Evolutionary conservation across 2,888 invertebrate species (phyloP), one percentile per base, ranked within the genome.

Genomic region (Cylindroiulus punctatus): DNA sequence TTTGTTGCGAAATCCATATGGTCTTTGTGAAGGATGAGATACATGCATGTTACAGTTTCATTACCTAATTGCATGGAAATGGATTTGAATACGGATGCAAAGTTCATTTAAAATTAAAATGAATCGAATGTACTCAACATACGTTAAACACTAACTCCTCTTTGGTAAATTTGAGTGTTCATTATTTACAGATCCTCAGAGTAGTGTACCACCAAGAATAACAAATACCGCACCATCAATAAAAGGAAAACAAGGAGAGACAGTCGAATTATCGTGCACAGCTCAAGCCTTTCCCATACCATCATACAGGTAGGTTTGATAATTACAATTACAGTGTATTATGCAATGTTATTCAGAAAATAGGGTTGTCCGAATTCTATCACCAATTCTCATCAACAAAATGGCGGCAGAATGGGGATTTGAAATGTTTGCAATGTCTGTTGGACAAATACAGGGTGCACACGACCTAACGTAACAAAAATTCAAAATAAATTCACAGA

Each of bases 221-320:
- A 86, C 87, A 40, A 86, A 87, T 22, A 87, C 84, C 19, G 93
- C 94, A 65, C 94, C 87, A 36, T 85, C 86, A 30, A 86, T 88
- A 30, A 82, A 86, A 32, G 86, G 87, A 42, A 86, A 84, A 32
- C 88, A 89, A 32, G 90, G 90, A 0, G 88, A 89, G n/a, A 89
- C 88, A 1, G 89, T 90, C 0, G 90, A 91, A 87, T 89, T 91
- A 12, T 90, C 91, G 0, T 91, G 91, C 88, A 90, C 90, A 1
- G 91, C 91, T 65, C 90, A 90, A 86, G 91, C 90, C 2, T 90
- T 89, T 88, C 91, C 91, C 1, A 88, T 90, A 0, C 91, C 91
- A 5, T 89, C 88, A 5, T 91, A 91, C 88, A 88, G 88, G 86
- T 91, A 90, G 90, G 88, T 87, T 42, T 5, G 17, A 81, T 12